phyloP scores from a whole-genome alignment of 2,797 vertebrate species.

The Scolopax bukidnonensis region DNA sequence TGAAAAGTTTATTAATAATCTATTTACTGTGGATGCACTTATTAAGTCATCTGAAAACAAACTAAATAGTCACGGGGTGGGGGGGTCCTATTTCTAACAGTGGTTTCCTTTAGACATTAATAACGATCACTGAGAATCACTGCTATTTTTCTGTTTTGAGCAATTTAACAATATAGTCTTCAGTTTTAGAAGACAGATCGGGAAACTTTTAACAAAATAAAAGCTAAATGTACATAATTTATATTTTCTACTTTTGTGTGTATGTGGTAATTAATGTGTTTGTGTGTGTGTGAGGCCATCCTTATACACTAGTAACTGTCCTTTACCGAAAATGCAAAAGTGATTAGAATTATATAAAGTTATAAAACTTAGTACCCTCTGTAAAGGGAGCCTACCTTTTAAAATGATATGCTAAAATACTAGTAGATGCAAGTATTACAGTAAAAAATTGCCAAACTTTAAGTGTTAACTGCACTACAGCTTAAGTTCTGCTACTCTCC shows the following conservation, averaged over 20 bases:
- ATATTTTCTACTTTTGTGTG: neutral
- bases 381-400: neutral
- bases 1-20: constrained; percentile 42
- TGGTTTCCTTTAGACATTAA: constrained; percentile 51
- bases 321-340: neutral
- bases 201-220: neutral
- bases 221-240: neutral
- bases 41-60: constrained; percentile 43
- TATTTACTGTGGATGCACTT: constrained; percentile 22
- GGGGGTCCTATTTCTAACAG: constrained; percentile 31
- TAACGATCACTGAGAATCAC: neutral
- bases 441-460: neutral
- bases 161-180: neutral
- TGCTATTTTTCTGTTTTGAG: constrained; percentile 21
- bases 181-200: neutral
- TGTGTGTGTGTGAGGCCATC: neutral
- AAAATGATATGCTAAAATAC: neutral
- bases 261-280: neutral
- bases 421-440: constrained; percentile 28
- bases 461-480: neutral
- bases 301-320: neutral
- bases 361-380: neutral
- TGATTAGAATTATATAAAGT: neutral
- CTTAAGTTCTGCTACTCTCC: neutral
- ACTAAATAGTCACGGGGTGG: neutral